A percentile compares a stretch with the other conserved stretches of the same genome.
These are phyloP conservation scores for Idaea aversata DNA, from an alignment of 2,888 invertebrate genomes.

Conservation along the genomic window DNA sequence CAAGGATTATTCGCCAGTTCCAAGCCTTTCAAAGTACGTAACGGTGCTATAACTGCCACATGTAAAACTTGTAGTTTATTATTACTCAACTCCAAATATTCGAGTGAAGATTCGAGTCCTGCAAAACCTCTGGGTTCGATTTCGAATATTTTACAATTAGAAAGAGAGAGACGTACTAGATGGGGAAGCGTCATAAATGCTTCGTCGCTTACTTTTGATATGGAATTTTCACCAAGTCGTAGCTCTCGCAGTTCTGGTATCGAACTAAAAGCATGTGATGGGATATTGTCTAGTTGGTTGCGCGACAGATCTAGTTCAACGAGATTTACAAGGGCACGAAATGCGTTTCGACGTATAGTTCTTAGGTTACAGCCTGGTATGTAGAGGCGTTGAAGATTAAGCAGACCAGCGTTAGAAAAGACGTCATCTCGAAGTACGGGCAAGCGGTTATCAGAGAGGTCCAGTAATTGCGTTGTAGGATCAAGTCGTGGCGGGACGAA, in stretches of 20 bases:
- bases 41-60: slow-evolving; percentile 83
- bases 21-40: slow-evolving; percentile 86
- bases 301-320: slow-evolving; percentile 90
- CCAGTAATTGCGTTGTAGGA: slow-evolving; percentile 88
- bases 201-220: slow-evolving; percentile 84
- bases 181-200: slow-evolving; percentile 84
- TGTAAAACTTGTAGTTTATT: slow-evolving; percentile 85
- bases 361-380: slow-evolving; percentile 86
- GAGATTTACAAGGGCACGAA: slow-evolving; percentile 88
- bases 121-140: slow-evolving; percentile 86
- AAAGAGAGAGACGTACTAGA: slow-evolving; percentile 86
- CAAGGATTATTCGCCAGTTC: slow-evolving; percentile 90
- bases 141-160: slow-evolving; percentile 84
- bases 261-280: slow-evolving; percentile 86
- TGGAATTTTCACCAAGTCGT: slow-evolving; percentile 87
- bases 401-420: slow-evolving; percentile 86
- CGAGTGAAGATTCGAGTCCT: slow-evolving; percentile 85
- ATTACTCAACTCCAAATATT: slow-evolving; percentile 88
- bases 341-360: slow-evolving; percentile 85
- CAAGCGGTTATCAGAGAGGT: slow-evolving; percentile 87
- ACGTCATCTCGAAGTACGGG: slow-evolving; percentile 84
- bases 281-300: slow-evolving; percentile 84
- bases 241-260: slow-evolving; percentile 88
- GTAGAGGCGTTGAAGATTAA: slow-evolving; percentile 90
- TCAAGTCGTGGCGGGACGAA: slow-evolving; percentile 87